Conservation (phyloP, 2,797 vertebrate species). For the Siniperca obscura region DNA sequence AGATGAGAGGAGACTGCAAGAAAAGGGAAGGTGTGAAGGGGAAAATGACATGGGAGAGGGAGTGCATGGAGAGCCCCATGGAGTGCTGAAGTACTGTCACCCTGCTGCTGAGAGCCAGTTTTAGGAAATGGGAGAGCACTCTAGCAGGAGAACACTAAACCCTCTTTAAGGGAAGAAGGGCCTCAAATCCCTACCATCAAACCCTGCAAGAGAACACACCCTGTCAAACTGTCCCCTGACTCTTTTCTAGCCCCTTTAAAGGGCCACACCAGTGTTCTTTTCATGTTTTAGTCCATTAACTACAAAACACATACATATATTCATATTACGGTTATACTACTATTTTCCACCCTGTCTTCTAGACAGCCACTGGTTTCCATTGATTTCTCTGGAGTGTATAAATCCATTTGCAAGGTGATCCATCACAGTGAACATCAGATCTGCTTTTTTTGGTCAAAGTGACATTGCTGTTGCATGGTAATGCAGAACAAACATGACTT, state of each 20-base stretch:
- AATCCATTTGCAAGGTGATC: constrained; percentile 31
- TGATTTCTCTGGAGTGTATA: constrained; percentile 7
- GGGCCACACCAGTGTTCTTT: not conserved
- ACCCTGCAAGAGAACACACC: constrained; percentile 35
- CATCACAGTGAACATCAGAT: constrained; percentile 34
- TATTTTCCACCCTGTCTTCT: not conserved
- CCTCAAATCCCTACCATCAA: constrained; percentile 44
- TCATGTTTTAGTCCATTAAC: not conserved
- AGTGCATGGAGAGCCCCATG: constrained; percentile 22
- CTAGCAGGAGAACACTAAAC: constrained; percentile 37
- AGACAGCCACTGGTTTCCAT: not conserved
- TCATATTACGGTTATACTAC: not conserved
- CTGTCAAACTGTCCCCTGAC: not conserved
- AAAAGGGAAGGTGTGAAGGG: constrained; percentile 37
- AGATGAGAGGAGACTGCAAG: constrained; percentile 44
- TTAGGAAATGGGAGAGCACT: constrained; percentile 50
- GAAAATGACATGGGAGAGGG: constrained; percentile 59
- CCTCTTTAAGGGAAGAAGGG: constrained; percentile 26
- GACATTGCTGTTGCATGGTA: constrained; percentile 16
- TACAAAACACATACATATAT: not conserved
- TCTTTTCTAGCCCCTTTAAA: not conserved
- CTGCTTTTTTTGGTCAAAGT: constrained; percentile 35
- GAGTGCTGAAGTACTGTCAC: constrained; percentile 46
- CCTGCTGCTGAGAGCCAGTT: constrained; percentile 57
- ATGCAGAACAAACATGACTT: constrained; percentile 10